phyloP scores from a whole-genome alignment of 2,888 invertebrate genomes.

The Eupithecia vulgata region DNA sequence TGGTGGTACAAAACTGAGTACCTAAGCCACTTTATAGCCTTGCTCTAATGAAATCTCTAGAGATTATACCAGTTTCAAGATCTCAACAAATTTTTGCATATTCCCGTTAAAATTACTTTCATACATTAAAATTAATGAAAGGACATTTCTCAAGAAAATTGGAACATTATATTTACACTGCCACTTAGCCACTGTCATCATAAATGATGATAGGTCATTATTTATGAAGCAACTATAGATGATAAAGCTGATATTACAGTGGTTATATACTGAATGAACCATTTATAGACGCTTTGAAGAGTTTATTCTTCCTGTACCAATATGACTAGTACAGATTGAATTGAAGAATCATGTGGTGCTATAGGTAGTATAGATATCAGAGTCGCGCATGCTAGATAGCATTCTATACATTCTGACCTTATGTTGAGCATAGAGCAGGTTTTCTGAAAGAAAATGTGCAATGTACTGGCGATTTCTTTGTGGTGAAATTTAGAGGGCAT shows the following conservation, averaged over 20 bases:
- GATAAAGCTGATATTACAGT: background rate
- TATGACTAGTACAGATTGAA: background rate
- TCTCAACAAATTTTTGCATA: background rate
- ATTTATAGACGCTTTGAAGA: background rate
- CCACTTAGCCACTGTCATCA: constrained; percentile 52
- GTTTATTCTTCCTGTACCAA: background rate
- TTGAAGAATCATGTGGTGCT: background rate
- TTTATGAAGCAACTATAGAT: background rate
- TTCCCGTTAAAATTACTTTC: background rate
- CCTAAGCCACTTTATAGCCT: background rate
- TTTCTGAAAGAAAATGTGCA: background rate
- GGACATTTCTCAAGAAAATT: constrained; percentile 25
- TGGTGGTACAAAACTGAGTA: too few relatives aligned
- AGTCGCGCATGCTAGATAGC: background rate
- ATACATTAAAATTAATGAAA: constrained; percentile 8
- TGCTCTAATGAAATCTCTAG: background rate
- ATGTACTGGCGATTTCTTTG: background rate
- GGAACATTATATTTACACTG: constrained; percentile 43
- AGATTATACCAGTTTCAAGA: background rate
- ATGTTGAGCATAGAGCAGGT: background rate
- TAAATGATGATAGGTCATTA: constrained; percentile 46
- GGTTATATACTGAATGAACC: background rate
- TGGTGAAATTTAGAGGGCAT: too few relatives aligned
- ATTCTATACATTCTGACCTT: too few relatives aligned
- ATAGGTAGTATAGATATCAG: background rate